These are phyloP conservation scores for Caenorhabditis sinica DNA, from an alignment of 2,888 invertebrate genomes.

Conservation along the genomic window DNA sequence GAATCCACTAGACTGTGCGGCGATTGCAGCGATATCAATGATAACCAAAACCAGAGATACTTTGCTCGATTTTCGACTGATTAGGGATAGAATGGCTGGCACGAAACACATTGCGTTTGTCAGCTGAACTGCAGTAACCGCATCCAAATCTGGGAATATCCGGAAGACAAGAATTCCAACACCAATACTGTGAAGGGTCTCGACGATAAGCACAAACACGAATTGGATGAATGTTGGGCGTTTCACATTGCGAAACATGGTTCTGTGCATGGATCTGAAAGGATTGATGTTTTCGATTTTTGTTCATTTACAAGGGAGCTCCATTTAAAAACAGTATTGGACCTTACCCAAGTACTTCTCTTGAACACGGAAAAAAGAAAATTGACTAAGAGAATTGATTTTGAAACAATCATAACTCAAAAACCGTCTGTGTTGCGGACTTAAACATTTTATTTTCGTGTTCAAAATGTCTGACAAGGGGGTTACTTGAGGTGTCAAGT, in stretches of 20 bases:
- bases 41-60: constrained; percentile 81
- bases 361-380: no score
- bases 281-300: no score
- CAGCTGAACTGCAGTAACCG: constrained; percentile 93
- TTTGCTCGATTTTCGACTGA: constrained; percentile 85
- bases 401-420: no score
- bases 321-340: no score
- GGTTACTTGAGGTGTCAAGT: no score
- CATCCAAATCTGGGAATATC: constrained; percentile 93
- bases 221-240: constrained; percentile 81
- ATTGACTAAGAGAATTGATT: no score
- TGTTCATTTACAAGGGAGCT: no score
- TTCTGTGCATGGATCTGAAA: constrained; percentile 84
- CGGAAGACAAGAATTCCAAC: constrained; percentile 92
- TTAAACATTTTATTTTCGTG: no score
- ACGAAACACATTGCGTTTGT: constrained; percentile 96
- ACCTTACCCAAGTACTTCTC: no score
- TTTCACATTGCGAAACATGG: constrained; percentile 84
- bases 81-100: constrained; percentile 88
- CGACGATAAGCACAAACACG: constrained; percentile 88
- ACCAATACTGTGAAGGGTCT: constrained; percentile 93
- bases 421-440: no score
- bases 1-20: constrained; percentile 93
- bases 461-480: no score
- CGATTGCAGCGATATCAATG: constrained; percentile 90